Evolutionary conservation across 2,888 invertebrate species (phyloP).

Genomic region (Cantharis nigra): DNA sequence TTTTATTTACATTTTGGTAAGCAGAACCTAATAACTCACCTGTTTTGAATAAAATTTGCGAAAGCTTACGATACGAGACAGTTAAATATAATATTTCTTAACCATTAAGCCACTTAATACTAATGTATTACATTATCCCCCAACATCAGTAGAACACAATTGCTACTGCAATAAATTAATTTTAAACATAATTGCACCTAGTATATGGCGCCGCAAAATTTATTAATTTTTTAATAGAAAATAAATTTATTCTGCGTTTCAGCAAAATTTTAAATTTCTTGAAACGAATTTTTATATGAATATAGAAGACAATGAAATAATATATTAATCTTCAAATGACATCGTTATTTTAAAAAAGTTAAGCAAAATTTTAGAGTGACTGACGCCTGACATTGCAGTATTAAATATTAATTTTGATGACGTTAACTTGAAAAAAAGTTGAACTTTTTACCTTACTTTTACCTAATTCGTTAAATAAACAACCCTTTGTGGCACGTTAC

Average conservation of each 20-base stretch:
- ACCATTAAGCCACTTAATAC: neutral
- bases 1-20: neutral
- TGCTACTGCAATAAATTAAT: neutral
- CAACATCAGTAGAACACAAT: neutral
- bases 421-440: neutral
- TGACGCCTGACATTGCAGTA: neutral
- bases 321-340: neutral
- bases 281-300: neutral
- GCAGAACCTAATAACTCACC: neutral
- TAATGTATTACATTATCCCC: neutral
- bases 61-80: neutral
- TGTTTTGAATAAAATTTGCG: neutral
- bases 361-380: neutral
- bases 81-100: slow-evolving; percentile 1
- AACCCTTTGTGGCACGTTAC: neutral
- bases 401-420: neutral
- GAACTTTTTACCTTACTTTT: neutral
- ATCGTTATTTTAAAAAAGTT: neutral
- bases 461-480: neutral
- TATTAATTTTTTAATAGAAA: neutral
- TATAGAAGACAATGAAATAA: neutral
- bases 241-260: neutral
- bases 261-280: neutral
- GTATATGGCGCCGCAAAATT: neutral
- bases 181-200: neutral